These are phyloP conservation scores for Marcusenius ussheri DNA, from an alignment of 2,113 vertebrate species.

Conservation along the genomic window DNA sequence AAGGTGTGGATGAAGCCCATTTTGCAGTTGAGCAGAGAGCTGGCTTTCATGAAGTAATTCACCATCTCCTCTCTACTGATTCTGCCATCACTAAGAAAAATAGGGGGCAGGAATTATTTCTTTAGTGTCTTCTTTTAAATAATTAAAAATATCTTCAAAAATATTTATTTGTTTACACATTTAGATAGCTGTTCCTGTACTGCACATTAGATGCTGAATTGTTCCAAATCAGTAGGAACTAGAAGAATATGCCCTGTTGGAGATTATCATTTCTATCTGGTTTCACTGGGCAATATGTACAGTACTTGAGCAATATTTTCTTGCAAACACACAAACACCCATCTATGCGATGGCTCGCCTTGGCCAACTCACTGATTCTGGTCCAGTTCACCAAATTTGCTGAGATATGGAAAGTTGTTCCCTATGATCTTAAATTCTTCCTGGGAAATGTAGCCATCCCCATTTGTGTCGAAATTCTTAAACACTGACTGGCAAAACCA, in stretches of 20 bases:
- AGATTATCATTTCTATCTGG: not conserved
- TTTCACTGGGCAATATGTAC: not conserved
- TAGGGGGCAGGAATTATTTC: constrained; percentile 6
- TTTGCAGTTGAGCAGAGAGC: constrained; percentile 77
- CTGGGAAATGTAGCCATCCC: constrained; percentile 81
- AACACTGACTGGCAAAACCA: constrained; percentile 71
- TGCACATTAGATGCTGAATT: not conserved
- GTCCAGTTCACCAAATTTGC: constrained; percentile 83
- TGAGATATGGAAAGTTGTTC: constrained; percentile 87
- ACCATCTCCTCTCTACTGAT: constrained; percentile 87
- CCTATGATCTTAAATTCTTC: constrained; percentile 82
- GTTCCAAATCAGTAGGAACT: not conserved
- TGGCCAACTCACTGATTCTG: constrained; percentile 75
- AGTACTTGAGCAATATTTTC: not conserved
- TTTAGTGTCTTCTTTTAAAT: not conserved
- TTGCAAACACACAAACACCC: not conserved
- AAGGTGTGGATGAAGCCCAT: constrained; percentile 89
- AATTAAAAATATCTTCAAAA: not conserved
- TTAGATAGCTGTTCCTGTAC: not conserved
- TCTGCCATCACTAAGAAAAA: constrained; percentile 68
- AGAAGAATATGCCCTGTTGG: not conserved
- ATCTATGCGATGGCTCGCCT: not conserved
- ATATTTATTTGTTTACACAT: not conserved
- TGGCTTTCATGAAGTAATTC: constrained; percentile 81
- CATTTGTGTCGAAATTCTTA: constrained; percentile 79